Percentiles rank a stretch among this genome's conserved stretches.
These are phyloP conservation scores for Tenualosa ilisha DNA, from an alignment of 2,797 vertebrate genomes.

Conservation along the genomic window DNA sequence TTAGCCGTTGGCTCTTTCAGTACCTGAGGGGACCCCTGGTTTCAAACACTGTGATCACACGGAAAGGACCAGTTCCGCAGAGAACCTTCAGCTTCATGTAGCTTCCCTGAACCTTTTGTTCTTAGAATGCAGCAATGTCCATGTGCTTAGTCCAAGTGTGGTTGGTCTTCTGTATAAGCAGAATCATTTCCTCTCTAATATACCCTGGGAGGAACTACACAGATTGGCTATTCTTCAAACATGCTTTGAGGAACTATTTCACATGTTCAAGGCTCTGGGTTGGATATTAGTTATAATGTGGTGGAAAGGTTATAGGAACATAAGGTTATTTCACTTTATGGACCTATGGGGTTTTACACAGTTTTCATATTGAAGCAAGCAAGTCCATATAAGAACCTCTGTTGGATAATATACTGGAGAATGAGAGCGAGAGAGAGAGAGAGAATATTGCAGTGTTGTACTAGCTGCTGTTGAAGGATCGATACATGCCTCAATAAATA, in stretches of 20 bases:
- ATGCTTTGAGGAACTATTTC: slow-evolving; percentile 21
- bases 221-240: slow-evolving; percentile 2
- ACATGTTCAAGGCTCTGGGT: not conserved
- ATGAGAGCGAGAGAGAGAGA: not conserved
- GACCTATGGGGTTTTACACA: not conserved
- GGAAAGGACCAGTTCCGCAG: not conserved
- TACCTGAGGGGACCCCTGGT: not conserved
- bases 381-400: not conserved
- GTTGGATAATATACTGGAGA: not conserved
- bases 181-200: not conserved
- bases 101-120: not conserved
- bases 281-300: not conserved
- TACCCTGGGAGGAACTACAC: not conserved
- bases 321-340: not conserved
- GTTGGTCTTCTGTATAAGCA: not conserved
- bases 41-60: not conserved
- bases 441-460: not conserved
- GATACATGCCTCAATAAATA: slow-evolving; percentile 19
- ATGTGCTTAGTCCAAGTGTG: not conserved
- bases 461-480: not conserved
- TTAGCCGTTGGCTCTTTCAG: not conserved
- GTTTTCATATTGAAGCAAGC: not conserved
- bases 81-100: not conserved
- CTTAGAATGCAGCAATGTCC: not conserved
- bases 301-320: not conserved